These are phyloP conservation scores for Megalopta genalis DNA, from an alignment of 1,140 invertebrate species.

Conservation along the genomic window DNA sequence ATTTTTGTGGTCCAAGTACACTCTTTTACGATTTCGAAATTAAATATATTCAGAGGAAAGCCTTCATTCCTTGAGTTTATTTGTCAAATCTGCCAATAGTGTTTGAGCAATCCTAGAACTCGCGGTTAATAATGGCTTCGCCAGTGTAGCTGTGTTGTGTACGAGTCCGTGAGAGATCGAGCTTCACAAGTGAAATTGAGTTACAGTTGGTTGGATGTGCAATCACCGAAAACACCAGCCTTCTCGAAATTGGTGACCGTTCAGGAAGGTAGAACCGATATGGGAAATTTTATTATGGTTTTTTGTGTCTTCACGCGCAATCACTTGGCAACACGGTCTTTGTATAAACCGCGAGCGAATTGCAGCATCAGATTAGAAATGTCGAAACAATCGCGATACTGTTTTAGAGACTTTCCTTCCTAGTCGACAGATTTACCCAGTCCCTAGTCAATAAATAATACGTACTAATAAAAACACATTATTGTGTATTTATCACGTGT, in stretches of 20 bases:
- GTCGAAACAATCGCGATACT: constrained; percentile 60
- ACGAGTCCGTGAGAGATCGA: constrained; percentile 24
- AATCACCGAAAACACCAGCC: constrained; percentile 40
- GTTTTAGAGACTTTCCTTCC: constrained; percentile 7
- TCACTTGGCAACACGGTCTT: constrained; percentile 8
- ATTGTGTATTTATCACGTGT: background rate
- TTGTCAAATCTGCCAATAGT: background rate
- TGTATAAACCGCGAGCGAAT: constrained; percentile 5
- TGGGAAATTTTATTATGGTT: constrained; percentile 40
- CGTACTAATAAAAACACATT: background rate
- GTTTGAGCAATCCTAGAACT: background rate
- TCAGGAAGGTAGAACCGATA: constrained; percentile 35
- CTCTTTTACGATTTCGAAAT: no score
- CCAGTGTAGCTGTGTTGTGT: background rate
- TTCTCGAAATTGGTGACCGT: constrained; percentile 17
- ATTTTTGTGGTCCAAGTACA: no score
- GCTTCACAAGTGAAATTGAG: constrained; percentile 42
- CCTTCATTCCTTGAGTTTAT: background rate
- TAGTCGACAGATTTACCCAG: background rate
- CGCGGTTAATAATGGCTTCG: background rate
- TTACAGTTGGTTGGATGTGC: constrained; percentile 42
- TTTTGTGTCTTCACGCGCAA: constrained; percentile 10
- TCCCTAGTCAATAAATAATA: no score
- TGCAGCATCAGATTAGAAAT: constrained; percentile 40
- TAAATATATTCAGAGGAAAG: background rate